phyloP scores from a whole-genome alignment of 2,113 vertebrate genomes.

The Apodemus speciosus region DNA sequence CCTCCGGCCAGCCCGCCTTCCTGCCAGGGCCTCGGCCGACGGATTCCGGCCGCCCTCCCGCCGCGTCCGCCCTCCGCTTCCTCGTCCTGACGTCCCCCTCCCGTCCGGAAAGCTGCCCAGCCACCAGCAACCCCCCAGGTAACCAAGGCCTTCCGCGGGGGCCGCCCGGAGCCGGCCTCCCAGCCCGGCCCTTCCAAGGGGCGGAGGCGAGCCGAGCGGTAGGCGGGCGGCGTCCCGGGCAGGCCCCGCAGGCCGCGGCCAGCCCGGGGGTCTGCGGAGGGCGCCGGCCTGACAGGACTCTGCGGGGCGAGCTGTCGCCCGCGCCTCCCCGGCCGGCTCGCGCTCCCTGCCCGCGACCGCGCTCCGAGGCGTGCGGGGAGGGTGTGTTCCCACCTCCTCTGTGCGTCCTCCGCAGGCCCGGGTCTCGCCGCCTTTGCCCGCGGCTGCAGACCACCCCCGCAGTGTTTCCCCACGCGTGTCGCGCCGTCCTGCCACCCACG shows the following conservation, averaged over 20 bases:
- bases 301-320: not conserved
- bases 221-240: slow-evolving; percentile 25
- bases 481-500: not conserved
- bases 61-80: slow-evolving; percentile 60
- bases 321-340: not conserved
- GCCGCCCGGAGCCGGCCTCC: not conserved
- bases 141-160: slow-evolving; percentile 56
- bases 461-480: not conserved
- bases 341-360: not conserved
- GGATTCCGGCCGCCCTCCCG: slow-evolving; percentile 4
- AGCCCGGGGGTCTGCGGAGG: not conserved
- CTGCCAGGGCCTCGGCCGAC: slow-evolving; percentile 59
- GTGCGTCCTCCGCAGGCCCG: not conserved
- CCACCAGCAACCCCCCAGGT: slow-evolving; percentile 84
- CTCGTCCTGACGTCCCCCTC: slow-evolving; percentile 75
- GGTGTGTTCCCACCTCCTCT: slow-evolving; percentile 23
- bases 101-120: slow-evolving; percentile 82
- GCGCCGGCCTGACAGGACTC: slow-evolving; percentile 27
- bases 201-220: not conserved
- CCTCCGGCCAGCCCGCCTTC: slow-evolving; percentile 27
- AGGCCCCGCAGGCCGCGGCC: slow-evolving; percentile 7
- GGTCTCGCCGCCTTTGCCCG: not conserved
- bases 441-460: slow-evolving; percentile 44
- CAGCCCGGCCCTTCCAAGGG: not conserved
- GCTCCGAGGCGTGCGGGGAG: slow-evolving; percentile 19